Base-by-base conservation (phyloP, 2,113 vertebrate genomes). In the Pyrgilauda ruficollis region DNA sequence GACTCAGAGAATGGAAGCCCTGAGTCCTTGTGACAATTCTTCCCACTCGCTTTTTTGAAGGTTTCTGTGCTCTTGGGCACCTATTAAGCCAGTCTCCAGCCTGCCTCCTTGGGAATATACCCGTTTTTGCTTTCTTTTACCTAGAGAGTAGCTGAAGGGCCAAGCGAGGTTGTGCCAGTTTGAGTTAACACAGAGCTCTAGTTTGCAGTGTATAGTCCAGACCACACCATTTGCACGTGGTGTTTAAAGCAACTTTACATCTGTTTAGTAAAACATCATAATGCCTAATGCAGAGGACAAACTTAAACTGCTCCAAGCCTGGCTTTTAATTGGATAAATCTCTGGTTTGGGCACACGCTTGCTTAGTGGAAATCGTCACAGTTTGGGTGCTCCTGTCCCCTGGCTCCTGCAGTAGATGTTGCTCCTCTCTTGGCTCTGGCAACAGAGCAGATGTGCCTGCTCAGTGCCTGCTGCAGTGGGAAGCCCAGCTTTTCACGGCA, bases 141-240 rank as follows among this genome's bases (percentile, higher is more conserved):
- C 5, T 2, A 15, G 61, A 53, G 56, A 62, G 39, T 9, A 53
- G 47, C 55, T 21, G 56, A 78, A 59, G 56, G 64, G 39, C 69
- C 43, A 39, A 26, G 33, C 0, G 1, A 59, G 30, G 39, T 49
- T 0, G 0, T 4, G 35, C 18, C 46, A 55, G 35, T 72, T 63
- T 50, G 64, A 81, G 68, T 64, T 53, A 53, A 37, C 11, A 3
- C 1, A 19, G 69, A 41, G 47, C 56, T 77, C 31, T 52, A 13
- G 22, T 80, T 88, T 62, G 50, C 72, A 69, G 19, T 0, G 1
- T 52, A 9, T 16, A 30, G 49, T 56, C 76, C 2, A 2, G 20
- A 23, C 52, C 6, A 3, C 10, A 15, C 41, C 49, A 10, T 41
- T 66, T 76, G 41, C 58, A 39, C 0, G 3, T 19, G 46, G 31